phyloP scores from a whole-genome alignment of 2,888 invertebrate genomes.

The Eupithecia dodoneata region DNA sequence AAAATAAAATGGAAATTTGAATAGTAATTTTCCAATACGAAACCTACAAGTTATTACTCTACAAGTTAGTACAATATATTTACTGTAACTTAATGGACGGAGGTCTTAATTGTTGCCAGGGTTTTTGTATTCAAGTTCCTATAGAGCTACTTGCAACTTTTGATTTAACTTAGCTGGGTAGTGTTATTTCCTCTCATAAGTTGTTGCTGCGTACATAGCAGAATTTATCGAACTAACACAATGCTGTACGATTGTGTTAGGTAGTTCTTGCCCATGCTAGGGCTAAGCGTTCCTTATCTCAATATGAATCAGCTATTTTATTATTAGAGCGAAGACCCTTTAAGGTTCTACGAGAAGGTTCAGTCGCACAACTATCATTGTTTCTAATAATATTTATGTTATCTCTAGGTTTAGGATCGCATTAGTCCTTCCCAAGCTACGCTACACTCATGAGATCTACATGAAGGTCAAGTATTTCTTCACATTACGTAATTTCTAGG shows the following conservation, averaged over 20 bases:
- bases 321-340: neutral
- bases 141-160: neutral
- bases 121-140: neutral
- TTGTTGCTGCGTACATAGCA: neutral
- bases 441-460: conserved; percentile 75
- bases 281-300: neutral
- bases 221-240: neutral
- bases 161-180: neutral
- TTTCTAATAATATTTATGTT: neutral
- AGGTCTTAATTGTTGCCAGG: neutral
- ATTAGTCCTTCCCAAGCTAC: conserved; percentile 20
- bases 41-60: neutral
- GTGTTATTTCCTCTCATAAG: neutral
- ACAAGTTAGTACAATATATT: too few species aligned
- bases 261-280: neutral
- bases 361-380: neutral
- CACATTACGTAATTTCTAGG: neutral
- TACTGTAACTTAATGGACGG: conserved; percentile 9
- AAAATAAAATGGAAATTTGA: neutral
- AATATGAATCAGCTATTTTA: neutral
- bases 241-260: neutral
- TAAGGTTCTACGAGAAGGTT: neutral
- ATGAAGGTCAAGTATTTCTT: conserved; percentile 40
- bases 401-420: neutral
- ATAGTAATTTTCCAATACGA: neutral